Base-by-base conservation (phyloP, 2,113 vertebrate genomes). In the Atrichornis clamosus region DNA sequence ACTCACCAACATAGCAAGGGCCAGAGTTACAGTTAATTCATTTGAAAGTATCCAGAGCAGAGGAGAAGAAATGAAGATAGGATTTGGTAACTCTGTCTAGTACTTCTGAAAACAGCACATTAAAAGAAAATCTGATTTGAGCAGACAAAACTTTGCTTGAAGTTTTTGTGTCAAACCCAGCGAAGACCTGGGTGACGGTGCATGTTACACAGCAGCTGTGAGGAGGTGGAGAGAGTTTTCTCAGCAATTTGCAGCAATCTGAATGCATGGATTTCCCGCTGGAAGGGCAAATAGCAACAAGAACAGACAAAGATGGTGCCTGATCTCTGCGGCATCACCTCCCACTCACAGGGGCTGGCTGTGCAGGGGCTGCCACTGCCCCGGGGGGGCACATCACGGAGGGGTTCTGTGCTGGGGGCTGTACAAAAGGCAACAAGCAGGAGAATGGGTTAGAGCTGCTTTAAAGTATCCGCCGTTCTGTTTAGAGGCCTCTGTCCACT, bases 381-480 rank as follows among this genome's bases (percentile, higher is more conserved):
- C 24, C 1, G 0, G 4, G 18, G 33, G 20, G 3, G 6, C 21
- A 33, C 11, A 9, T 4, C 41, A 5, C 1, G 8, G 21, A 42
- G 24, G 8, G 6, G 11, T n/a, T 75, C 23, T 46, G 35, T 37
- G n/a, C 77, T 67, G 15, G 17, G 35, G 23, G 59, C 52, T 39
- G 16, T 30, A 13, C 73, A 49, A 50, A 50, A 59, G 20, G 19
- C 35, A 81, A 5, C 4, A 24, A 55, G 32, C 27, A 81, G 72
- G n/a, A 80, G 35, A 55, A 13, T 3, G 59, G 13, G 15, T 49
- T 37, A 35, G 11, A 24, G 21, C 33, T 52, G 72, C 46, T 88
- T 62, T 77, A 33, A 21, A 49, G 7, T 0, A 46, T 7, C 46
- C 62, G 8, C 4, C 22, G 15, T 20, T 65, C 33, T 72, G 17